Percentiles rank a stretch among this genome's conserved stretches.
Conservation (phyloP, 2,888 invertebrate genomes). For the Archips crataeganus region DNA sequence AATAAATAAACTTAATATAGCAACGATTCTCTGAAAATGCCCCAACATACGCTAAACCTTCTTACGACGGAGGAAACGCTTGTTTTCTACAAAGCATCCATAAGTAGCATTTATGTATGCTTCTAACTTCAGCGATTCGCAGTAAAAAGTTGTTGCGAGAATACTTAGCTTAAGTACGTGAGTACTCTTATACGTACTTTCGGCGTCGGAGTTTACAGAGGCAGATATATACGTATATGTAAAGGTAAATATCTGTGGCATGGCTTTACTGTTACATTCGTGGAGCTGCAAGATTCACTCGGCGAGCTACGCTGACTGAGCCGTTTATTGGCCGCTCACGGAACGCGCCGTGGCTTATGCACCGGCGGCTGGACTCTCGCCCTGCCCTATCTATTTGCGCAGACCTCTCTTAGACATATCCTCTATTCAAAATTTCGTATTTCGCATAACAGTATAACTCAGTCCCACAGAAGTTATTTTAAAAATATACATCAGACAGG, state of each 20-base stretch:
- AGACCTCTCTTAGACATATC: slow-evolving; percentile 52
- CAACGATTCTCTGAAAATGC: neutral
- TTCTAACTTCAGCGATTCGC: slow-evolving; percentile 37
- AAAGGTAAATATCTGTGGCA: slow-evolving; percentile 31
- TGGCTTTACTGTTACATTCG: slow-evolving; percentile 37
- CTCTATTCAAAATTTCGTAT: slow-evolving; percentile 33
- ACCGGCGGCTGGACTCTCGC: slow-evolving; percentile 51
- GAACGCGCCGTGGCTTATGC: slow-evolving; percentile 58
- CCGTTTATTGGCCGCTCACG: slow-evolving; percentile 66
- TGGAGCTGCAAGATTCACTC: slow-evolving; percentile 41
- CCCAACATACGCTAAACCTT: slow-evolving; percentile 3
- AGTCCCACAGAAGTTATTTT: slow-evolving; percentile 24
- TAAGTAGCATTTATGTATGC: slow-evolving; percentile 41
- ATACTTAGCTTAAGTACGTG: slow-evolving; percentile 40
- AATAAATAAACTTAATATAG: neutral
- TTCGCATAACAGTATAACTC: slow-evolving; percentile 27
- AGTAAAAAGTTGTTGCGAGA: slow-evolving; percentile 40
- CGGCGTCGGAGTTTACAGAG: slow-evolving; percentile 11
- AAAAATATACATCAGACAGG: slow-evolving; percentile 23
- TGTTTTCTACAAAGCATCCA: slow-evolving; percentile 36
- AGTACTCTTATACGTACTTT: slow-evolving; percentile 27
- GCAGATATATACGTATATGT: slow-evolving; percentile 13
- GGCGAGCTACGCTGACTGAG: slow-evolving; percentile 57
- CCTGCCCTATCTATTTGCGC: slow-evolving; percentile 69
- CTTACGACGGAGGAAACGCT: slow-evolving; percentile 29